A percentile compares a stretch with the other conserved stretches of the same genome.
Conservation (phyloP, 2,113 vertebrate species). For the Paradisaea rubra region DNA sequence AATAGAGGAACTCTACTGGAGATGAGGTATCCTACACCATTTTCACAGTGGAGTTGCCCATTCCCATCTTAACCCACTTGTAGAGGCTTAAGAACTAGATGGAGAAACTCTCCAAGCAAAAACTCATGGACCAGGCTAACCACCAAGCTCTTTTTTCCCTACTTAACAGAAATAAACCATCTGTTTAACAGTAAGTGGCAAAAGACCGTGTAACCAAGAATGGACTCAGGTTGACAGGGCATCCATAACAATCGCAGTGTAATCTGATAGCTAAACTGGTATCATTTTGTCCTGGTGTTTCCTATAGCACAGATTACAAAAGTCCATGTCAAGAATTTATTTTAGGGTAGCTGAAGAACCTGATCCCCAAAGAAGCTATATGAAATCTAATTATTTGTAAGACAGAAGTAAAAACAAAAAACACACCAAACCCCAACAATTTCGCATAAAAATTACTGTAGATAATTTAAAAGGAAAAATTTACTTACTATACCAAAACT, state of each 20-base stretch:
- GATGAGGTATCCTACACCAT: background rate
- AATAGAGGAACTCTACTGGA: background rate
- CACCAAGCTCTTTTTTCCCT: background rate
- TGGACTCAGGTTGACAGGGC: background rate
- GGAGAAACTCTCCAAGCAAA: background rate
- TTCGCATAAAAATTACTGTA: background rate
- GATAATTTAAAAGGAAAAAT: background rate
- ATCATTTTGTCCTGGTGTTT: background rate
- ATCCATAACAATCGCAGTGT: background rate
- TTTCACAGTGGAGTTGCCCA: background rate
- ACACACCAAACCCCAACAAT: background rate
- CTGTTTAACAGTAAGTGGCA: background rate
- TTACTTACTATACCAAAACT: conserved; percentile 92
- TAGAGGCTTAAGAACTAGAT: background rate
- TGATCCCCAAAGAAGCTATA: background rate
- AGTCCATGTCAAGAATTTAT: background rate
- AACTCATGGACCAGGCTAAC: background rate
- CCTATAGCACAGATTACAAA: background rate
- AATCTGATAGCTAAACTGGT: background rate
- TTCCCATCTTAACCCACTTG: background rate
- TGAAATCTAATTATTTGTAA: background rate
- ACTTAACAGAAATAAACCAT: background rate
- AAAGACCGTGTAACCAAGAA: background rate
- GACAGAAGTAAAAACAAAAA: background rate
- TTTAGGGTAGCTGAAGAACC: background rate